Percentiles rank a stretch among this genome's conserved stretches.
Evolutionary conservation across 2,888 invertebrate species (phyloP).

Genomic region (Hypomecis atomaria): DNA sequence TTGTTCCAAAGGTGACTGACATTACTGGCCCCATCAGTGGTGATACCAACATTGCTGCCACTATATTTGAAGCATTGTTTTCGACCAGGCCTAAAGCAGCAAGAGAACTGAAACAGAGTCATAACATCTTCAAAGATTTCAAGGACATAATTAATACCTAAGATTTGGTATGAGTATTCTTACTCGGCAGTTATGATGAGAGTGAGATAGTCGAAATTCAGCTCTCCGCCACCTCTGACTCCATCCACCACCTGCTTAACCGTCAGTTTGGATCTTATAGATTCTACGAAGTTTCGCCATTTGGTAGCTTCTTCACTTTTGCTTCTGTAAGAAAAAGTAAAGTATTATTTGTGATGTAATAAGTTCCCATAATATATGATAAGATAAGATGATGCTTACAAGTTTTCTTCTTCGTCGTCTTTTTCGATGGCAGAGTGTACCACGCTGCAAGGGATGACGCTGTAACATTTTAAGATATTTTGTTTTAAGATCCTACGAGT

Average conservation of each 20-base stretch:
- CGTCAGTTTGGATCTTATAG: constrained; percentile 91
- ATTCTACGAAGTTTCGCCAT: constrained; percentile 90
- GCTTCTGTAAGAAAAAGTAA: constrained; percentile 49
- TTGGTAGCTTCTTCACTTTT: constrained; percentile 84
- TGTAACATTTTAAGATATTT: constrained; percentile 47
- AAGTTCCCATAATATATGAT: no score
- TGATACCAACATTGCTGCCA: constrained; percentile 91
- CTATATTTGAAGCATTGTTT: constrained; percentile 92
- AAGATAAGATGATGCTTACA: constrained; percentile 60
- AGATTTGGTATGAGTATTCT: constrained; percentile 55
- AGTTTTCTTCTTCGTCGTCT: constrained; percentile 60
- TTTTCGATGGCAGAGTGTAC: constrained; percentile 75
- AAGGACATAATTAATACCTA: neutral
- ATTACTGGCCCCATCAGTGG: constrained; percentile 94
- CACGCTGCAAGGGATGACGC: constrained; percentile 87
- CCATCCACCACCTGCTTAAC: constrained; percentile 94
- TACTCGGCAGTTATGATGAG: constrained; percentile 93
- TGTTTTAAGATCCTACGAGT: no score
- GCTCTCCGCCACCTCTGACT: constrained; percentile 89
- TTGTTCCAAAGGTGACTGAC: constrained; percentile 93
- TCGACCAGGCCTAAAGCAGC: constrained; percentile 93
- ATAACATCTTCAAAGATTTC: neutral
- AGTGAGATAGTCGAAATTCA: constrained; percentile 93
- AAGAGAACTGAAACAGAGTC: constrained; percentile 85
- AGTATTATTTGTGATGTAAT: neutral